Evolutionary conservation across 2,113 vertebrate genomes (phyloP).

Genomic region (Hemibagrus wyckioides): DNA sequence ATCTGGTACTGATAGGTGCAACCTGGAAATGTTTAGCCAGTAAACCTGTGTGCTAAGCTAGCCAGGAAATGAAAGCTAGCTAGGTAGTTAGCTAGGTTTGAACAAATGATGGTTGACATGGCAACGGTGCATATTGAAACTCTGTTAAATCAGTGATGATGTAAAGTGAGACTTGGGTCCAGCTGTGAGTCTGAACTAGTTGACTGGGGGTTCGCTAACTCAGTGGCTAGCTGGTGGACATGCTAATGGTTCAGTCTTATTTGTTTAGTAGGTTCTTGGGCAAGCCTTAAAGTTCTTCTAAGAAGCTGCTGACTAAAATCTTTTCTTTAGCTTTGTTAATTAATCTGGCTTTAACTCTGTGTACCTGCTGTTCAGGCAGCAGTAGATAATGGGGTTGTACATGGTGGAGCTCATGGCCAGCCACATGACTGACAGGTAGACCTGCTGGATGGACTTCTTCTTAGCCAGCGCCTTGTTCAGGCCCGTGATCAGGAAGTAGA

Average conservation of each 20-base stretch:
- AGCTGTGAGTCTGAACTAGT: background rate
- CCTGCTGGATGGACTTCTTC: constrained; percentile 95
- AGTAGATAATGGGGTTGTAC: constrained; percentile 99
- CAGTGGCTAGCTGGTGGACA: background rate
- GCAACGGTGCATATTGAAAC: background rate
- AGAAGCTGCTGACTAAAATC: background rate
- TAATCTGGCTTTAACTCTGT: background rate
- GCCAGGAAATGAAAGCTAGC: background rate
- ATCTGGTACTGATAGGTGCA: background rate
- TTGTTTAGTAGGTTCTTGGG: background rate
- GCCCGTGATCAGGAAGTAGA: constrained; percentile 90
- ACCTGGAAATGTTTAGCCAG: background rate
- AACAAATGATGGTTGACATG: background rate
- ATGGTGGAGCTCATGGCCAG: constrained; percentile 98
- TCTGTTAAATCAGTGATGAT: background rate
- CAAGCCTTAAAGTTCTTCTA: background rate
- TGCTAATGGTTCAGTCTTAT: background rate
- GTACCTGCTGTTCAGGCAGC: constrained; percentile 90
- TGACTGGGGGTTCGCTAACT: background rate
- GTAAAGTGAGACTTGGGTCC: background rate
- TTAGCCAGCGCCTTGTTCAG: constrained; percentile 79
- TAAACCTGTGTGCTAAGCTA: background rate
- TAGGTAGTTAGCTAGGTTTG: background rate
- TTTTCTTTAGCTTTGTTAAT: background rate
- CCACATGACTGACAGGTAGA: constrained; percentile 93